Base-by-base conservation (phyloP, 2,888 invertebrate species). In the Leucania comma region DNA sequence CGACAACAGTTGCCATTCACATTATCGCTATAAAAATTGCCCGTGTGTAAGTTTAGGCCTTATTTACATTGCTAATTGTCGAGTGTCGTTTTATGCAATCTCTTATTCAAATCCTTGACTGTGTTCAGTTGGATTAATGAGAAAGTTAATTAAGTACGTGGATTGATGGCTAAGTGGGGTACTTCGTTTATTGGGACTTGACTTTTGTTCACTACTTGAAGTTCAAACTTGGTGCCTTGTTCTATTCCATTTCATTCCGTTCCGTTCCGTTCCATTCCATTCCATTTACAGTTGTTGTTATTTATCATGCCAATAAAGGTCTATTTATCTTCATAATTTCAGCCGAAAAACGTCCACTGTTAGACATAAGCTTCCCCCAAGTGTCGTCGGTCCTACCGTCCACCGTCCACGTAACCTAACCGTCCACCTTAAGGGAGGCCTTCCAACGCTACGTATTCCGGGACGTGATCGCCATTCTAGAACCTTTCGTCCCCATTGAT, bases 51-150 rank as follows among this genome's bases (percentile, higher is more conserved):
- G 0, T 54, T 32, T 26, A 51, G 46, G 17, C 32, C 80, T 75
- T 86, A 90, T 89, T 89, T 88, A 87, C 90, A 90, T 86, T 89
- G 86, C 87, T 88, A 89, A 90, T 90, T 88, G 84, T 80, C 59
- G 57, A 83, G 77, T 80, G 82, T 85, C 82, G 83, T 85, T 86
- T 81, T 82, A 86, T 88, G 87, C 87, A 86, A 89, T 87, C 82
- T 82, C 81, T 83, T 72, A 77, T 83, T 88, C 85, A 82, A 79
- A 86, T 79, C 75, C 75, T 72, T 68, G 77, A 87, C 87, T 86
- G 85, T 85, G 75, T 85, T 79, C 66, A 75, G 78, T 69, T 82
- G 81, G 75, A 82, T 81, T 78, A 85, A 79, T 80, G 79, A 80
- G 79, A 69, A 78, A 78, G 81, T 86, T 89, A 89, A 90, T 90